A percentile compares a stretch with the other conserved stretches of the same genome.
phyloP scores from a whole-genome alignment of 2,113 vertebrate species.

The Semnornis frantzii region DNA sequence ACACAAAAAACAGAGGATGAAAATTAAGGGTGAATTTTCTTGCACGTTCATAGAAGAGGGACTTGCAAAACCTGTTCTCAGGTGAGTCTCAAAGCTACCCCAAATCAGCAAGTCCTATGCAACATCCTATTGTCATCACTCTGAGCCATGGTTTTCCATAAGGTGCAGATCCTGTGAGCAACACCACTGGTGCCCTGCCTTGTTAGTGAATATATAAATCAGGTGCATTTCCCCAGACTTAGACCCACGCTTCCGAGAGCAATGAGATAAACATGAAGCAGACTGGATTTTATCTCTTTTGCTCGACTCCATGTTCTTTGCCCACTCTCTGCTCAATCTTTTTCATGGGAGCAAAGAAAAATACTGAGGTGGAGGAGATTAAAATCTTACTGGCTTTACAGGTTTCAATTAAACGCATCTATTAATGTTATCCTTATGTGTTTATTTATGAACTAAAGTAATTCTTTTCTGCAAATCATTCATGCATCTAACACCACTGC shows the following conservation, averaged over 20 bases:
- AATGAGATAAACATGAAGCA: background rate
- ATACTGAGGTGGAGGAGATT: background rate
- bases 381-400: conserved; percentile 18
- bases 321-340: background rate
- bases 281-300: background rate
- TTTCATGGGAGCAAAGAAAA: background rate
- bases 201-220: background rate
- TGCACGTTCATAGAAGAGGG: background rate
- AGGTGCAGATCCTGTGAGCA: background rate
- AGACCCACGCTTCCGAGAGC: background rate
- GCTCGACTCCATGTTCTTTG: background rate
- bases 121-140: rapidly evolving
- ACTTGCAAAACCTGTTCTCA: background rate
- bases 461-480: conserved; percentile 39
- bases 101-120: background rate
- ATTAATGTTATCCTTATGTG: conserved; percentile 5
- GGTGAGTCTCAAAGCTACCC: background rate
- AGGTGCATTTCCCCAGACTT: background rate
- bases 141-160: rapidly evolving
- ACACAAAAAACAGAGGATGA: background rate
- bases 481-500: background rate
- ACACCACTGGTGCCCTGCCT: background rate
- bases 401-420: conserved; percentile 62
- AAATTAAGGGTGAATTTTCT: background rate
- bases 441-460: conserved; percentile 63